Base-by-base conservation (phyloP, 2,113 vertebrate genomes). In the Desmodus rotundus region DNA sequence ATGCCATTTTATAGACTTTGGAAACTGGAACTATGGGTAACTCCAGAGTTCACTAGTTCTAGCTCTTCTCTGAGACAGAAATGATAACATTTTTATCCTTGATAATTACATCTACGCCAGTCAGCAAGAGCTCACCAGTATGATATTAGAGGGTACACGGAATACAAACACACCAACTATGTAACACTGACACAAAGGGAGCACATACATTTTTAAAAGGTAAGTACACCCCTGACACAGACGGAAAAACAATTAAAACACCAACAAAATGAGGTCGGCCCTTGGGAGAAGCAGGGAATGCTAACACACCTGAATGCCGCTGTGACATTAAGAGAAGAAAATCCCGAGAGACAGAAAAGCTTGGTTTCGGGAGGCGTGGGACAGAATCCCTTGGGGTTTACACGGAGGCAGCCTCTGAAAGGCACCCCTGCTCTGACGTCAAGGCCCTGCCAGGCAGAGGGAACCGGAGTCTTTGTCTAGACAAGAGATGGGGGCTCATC, bases 221-320 rank as follows among this genome's bases (percentile, higher is more conserved):
- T 41, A 97, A 98, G 97, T 87, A 70, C 28, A 43, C 13, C 33
- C 81, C 2, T 7, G 68, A 72, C 45, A 77, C 93, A 96, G 93
- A 95, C 94, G 96, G 76, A 83, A 97, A 97, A 97, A 96, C 93
- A 0, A 45, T 96, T 86, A 45, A 28, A 95, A 63, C 15, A 77
- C 94, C 47, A 94, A 98, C 86, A 97, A 96, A 98, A 97, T 88
- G 50, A 22, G 15, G 13, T 76, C 86, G 97, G 67, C 97, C 97
- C 84, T 95, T 1, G 14, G 70, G 65, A 72, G 91, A 54, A 86
- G 90, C 65, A 6, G 50, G 38, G 61, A 56, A 73, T 5, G 41
- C 84, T 54, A 88, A 52, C 13, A 70, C 17, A 74, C 72, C 47
- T 13, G 96, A 87, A 82, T 0, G 0, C 38, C 68, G 10, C 26